A percentile compares a stretch with the other conserved stretches of the same genome.
These are phyloP conservation scores for Ambastaia sidthimunki DNA, from an alignment of 2,797 vertebrate genomes.

Conservation along the genomic window DNA sequence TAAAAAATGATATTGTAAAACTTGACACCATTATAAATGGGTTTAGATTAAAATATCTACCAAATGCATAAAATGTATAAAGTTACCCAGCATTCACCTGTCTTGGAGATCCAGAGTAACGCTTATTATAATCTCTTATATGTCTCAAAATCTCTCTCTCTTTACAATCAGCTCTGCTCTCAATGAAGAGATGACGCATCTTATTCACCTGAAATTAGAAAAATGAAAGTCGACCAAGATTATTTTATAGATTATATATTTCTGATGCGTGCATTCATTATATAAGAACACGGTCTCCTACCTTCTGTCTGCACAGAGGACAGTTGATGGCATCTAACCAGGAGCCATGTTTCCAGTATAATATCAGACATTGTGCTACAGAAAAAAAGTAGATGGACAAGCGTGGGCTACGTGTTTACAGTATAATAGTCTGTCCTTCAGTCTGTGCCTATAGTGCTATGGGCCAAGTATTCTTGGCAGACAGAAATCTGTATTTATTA, in stretches of 20 bases:
- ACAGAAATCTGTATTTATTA: conserved; percentile 8
- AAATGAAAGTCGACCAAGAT: background rate
- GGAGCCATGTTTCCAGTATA: conserved; percentile 84
- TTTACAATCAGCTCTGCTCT: conserved; percentile 74
- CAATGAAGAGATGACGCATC: conserved; percentile 76
- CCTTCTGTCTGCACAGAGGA: conserved; percentile 88
- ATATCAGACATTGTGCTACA: conserved; percentile 84
- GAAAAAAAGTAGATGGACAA: conserved; percentile 4
- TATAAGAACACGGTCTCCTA: conserved; percentile 54
- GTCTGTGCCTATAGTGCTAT: background rate
- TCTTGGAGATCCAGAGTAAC: conserved; percentile 83
- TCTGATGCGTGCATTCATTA: background rate
- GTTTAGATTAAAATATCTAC: background rate
- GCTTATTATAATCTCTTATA: conserved; percentile 84
- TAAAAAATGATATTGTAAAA: no score
- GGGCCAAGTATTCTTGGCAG: conserved; percentile 1
- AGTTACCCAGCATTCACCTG: conserved; percentile 20
- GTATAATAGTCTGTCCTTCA: conserved; percentile 3
- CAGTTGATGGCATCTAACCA: conserved; percentile 84
- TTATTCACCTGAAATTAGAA: conserved; percentile 75
- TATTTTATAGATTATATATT: background rate
- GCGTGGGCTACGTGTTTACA: background rate
- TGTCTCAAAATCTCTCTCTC: conserved; percentile 73
- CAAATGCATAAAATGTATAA: background rate
- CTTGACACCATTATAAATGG: no score